These are phyloP conservation scores for Phacellophora camtschatica DNA, from an alignment of 30 jellyfish, hydroid and myxozoan genomes.

Conservation along the genomic window DNA sequence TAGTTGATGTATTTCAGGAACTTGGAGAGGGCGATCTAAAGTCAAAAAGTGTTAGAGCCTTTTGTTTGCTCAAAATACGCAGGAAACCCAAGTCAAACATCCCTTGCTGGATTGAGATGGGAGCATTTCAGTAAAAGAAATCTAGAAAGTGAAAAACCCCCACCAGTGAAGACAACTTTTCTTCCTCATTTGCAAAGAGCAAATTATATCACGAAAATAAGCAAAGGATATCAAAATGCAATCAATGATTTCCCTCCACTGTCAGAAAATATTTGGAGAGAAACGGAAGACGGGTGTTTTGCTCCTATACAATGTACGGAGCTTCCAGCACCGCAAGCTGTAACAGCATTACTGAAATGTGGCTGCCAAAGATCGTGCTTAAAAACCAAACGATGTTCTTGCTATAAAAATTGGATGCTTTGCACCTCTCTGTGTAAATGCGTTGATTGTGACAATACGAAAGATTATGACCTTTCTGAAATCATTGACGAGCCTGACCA, in stretches of 20 bases:
- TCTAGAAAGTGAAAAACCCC: constrained; percentile 9
- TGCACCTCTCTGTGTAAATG: too few species aligned
- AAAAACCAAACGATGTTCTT: too few species aligned
- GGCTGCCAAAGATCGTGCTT: too few species aligned
- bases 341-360: constrained; percentile 16
- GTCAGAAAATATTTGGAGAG: constrained; percentile 12
- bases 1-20: constrained; percentile 11
- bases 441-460: too few species aligned
- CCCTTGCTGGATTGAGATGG: constrained; percentile 35
- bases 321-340: constrained; percentile 54
- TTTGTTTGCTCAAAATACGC: too few species aligned
- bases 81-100: too few species aligned
- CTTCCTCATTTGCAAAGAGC: constrained; percentile 23
- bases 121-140: constrained; percentile 48
- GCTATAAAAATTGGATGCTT: too few species aligned
- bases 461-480: too few species aligned
- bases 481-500: too few species aligned
- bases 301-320: constrained; percentile 19
- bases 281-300: background rate
- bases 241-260: constrained; percentile 6
- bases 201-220: background rate
- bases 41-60: too few species aligned
- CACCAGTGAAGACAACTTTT: constrained; percentile 1
- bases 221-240: constrained; percentile 8
- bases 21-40: constrained; percentile 20